phyloP scores from a whole-genome alignment of 1,140 invertebrate genomes.

The Littorina saxatilis region DNA sequence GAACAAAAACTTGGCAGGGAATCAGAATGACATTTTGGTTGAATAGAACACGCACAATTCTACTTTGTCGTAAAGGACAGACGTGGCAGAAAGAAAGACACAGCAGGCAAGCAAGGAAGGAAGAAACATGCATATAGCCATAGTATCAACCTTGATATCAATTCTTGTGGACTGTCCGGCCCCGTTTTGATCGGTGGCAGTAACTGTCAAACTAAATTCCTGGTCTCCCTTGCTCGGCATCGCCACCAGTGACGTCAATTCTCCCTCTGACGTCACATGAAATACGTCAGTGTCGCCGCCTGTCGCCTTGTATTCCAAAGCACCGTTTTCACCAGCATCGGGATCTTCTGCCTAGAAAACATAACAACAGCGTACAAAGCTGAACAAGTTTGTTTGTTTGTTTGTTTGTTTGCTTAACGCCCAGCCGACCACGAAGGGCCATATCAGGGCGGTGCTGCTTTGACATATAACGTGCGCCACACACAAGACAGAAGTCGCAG shows the following conservation, averaged over 20 bases:
- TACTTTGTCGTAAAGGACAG: no score
- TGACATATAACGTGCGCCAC: no score
- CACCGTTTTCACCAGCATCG: constrained; percentile 28
- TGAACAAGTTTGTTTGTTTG: no score
- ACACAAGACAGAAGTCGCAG: no score
- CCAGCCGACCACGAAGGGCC: no score
- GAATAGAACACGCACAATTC: no score
- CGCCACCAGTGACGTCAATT: constrained; percentile 26
- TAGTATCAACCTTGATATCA: background rate
- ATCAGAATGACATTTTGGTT: no score
- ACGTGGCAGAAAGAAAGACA: background rate
- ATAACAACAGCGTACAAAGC: no score
- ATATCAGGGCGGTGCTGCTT: no score
- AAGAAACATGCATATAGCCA: no score
- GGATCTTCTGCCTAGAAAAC: constrained; percentile 33
- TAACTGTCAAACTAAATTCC: constrained; percentile 19
- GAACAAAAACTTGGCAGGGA: no score
- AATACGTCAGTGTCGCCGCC: constrained; percentile 28
- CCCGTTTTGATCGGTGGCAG: constrained; percentile 34
- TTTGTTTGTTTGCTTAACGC: no score
- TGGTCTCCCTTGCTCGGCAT: constrained; percentile 18
- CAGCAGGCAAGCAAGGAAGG: background rate
- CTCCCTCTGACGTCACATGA: constrained; percentile 11
- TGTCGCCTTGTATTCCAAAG: constrained; percentile 1
- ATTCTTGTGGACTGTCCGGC: background rate